phyloP scores from a whole-genome alignment of 2,888 invertebrate genomes.

The Salticus scenicus region DNA sequence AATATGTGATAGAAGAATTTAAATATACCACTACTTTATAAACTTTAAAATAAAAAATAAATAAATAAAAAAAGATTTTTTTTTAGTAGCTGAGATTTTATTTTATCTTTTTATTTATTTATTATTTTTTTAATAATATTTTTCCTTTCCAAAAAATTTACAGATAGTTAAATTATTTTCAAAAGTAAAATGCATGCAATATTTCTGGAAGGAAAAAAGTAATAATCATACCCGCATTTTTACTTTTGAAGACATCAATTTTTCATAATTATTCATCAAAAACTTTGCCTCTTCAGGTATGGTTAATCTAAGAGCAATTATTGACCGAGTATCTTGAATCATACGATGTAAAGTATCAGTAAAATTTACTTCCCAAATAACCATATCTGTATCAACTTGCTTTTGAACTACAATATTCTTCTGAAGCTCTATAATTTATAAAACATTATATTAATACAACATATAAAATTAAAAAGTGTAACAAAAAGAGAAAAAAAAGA shows the following conservation, averaged over 20 bases:
- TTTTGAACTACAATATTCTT: slow-evolving; percentile 73
- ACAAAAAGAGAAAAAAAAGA: slow-evolving; percentile 7
- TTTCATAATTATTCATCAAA: slow-evolving; percentile 75
- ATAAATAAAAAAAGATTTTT: no score
- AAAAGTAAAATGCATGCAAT: no score
- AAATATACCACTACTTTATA: no score
- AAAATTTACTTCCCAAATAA: slow-evolving; percentile 80
- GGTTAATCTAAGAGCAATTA: slow-evolving; percentile 84
- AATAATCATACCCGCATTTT: slow-evolving; percentile 52
- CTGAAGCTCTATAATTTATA: slow-evolving; percentile 48
- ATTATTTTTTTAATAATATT: no score
- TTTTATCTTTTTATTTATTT: no score
- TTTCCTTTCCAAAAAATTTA: no score
- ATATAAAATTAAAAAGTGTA: background rate
- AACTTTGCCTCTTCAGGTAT: slow-evolving; percentile 87
- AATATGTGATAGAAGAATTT: no score
- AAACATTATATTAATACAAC: no score
- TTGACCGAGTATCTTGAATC: slow-evolving; percentile 87
- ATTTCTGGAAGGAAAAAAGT: no score
- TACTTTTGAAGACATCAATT: slow-evolving; percentile 50
- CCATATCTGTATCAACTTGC: slow-evolving; percentile 78
- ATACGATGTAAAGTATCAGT: slow-evolving; percentile 79
- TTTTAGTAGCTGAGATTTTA: no score
- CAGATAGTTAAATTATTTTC: no score
- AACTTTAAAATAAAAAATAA: no score